phyloP scores from a whole-genome alignment of 2,113 vertebrate genomes.

The Erpornis zantholeuca region DNA sequence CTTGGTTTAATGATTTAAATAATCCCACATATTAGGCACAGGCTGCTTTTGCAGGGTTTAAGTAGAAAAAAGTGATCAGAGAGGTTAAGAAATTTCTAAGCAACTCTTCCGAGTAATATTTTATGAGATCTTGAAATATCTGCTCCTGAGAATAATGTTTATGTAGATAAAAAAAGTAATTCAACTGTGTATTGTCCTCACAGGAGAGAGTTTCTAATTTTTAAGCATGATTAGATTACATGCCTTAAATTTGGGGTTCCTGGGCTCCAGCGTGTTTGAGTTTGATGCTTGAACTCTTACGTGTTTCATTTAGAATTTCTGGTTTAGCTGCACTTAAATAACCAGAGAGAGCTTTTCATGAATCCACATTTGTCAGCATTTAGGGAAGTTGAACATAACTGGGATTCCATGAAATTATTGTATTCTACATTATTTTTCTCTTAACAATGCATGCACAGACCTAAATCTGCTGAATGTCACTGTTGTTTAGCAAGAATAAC shows the following conservation, averaged over 20 bases:
- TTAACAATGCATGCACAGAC: not conserved
- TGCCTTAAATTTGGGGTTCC: not conserved
- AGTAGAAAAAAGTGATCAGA: not conserved
- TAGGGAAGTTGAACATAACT: not conserved
- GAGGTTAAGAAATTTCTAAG: not conserved
- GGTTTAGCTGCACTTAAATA: not conserved
- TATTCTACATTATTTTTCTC: constrained; percentile 8
- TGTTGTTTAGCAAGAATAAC: not conserved
- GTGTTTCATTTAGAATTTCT: not conserved
- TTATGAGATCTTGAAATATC: not conserved
- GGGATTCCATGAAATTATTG: not conserved
- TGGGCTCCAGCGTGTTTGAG: not conserved
- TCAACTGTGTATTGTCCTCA: not conserved
- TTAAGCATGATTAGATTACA: not conserved
- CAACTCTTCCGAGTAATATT: not conserved
- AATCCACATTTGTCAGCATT: not conserved
- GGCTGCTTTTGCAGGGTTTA: not conserved
- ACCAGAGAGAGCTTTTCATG: not conserved
- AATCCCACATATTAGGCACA: not conserved
- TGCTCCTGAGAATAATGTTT: not conserved
- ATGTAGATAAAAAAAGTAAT: not conserved
- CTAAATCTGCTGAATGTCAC: not conserved
- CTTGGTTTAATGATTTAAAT: not conserved
- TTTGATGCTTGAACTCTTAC: not conserved
- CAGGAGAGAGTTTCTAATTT: not conserved